phyloP scores from a whole-genome alignment of 2,888 invertebrate genomes.

The Eristalis pertinax region DNA sequence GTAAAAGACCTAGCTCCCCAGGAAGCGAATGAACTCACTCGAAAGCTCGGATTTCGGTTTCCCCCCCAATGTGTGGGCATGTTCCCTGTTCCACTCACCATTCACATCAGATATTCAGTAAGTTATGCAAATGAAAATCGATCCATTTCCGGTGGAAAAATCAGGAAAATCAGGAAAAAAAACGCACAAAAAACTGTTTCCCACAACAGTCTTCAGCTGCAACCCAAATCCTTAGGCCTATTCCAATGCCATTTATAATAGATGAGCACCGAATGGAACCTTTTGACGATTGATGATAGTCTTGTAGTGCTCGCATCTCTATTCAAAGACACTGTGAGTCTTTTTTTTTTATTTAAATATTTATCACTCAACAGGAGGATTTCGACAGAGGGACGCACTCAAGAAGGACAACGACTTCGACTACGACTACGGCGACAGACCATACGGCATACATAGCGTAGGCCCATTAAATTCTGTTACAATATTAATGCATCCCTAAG shows the following conservation, averaged over 20 bases:
- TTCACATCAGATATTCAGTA: not conserved
- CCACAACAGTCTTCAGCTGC: not conserved
- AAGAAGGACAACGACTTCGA: not conserved
- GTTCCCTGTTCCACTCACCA: not conserved
- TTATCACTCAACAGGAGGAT: conserved; percentile 16
- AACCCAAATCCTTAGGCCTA: not conserved
- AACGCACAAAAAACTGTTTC: not conserved
- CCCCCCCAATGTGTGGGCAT: not conserved
- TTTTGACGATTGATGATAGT: conserved; percentile 27
- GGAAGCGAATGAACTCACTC: no score
- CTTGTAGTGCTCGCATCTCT: not conserved
- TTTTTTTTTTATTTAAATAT: conserved; percentile 43
- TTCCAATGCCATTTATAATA: not conserved
- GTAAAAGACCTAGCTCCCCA: no score
- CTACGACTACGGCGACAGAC: not conserved
- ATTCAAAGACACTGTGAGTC: conserved; percentile 1
- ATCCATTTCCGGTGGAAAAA: not conserved
- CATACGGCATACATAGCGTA: not conserved
- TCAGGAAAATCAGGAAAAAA: not conserved
- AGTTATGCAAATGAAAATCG: not conserved
- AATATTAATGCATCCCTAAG: conserved; percentile 63
- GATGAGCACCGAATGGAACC: not conserved
- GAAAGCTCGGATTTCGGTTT: not conserved
- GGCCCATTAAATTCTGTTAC: conserved; percentile 57
- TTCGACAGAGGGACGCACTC: not conserved